These are phyloP conservation scores for Microcebus ravelobensis DNA, from an alignment of 2,113 vertebrate genomes.

Conservation along the genomic window DNA sequence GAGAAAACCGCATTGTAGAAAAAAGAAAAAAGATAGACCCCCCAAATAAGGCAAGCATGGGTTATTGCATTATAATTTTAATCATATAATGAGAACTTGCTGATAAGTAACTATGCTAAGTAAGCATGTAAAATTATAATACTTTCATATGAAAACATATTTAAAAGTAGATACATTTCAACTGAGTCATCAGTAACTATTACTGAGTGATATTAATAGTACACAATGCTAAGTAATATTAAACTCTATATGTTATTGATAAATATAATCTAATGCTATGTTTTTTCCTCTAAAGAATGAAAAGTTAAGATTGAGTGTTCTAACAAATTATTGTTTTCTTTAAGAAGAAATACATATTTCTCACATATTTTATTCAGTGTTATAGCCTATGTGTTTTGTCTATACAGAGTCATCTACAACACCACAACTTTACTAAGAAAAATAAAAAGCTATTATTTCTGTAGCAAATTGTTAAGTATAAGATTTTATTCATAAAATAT, in stretches of 20 bases:
- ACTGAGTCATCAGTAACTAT: background rate
- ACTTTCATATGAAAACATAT: background rate
- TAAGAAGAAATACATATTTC: conserved; percentile 30
- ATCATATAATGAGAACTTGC: background rate
- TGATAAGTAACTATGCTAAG: background rate
- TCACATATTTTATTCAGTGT: background rate
- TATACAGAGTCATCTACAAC: conserved; percentile 50
- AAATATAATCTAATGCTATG: background rate
- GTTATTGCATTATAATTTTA: background rate
- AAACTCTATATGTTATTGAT: background rate
- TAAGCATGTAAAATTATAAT: background rate
- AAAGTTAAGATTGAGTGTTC: conserved; percentile 6
- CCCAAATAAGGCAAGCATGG: background rate
- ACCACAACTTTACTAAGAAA: conserved; percentile 55
- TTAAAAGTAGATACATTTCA: background rate
- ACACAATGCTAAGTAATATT: background rate
- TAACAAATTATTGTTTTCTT: conserved; percentile 53
- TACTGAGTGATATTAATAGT: background rate
- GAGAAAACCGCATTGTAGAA: background rate
- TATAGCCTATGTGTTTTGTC: conserved; percentile 34
- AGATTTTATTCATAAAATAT: background rate
- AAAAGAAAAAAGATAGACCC: background rate
- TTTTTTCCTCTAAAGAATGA: conserved; percentile 21
- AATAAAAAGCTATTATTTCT: conserved; percentile 58
- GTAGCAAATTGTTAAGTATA: background rate